Percentiles rank a stretch among this genome's conserved stretches.
phyloP scores from a whole-genome alignment of 2,113 vertebrate genomes.

The Sceloporus tristichus region DNA sequence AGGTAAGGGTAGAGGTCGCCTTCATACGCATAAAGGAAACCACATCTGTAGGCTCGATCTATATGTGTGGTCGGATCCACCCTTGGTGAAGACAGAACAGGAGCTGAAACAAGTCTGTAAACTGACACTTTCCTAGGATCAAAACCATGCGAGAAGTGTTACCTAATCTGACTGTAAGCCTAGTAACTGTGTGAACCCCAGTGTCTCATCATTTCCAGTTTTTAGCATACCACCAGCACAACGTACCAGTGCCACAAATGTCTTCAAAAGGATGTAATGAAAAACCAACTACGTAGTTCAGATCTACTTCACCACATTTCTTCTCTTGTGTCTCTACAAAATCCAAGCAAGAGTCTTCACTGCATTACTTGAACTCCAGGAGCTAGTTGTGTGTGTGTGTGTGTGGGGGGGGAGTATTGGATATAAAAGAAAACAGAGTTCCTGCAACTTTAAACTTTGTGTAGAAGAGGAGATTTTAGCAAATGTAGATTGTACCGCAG shows the following conservation, averaged over 20 bases:
- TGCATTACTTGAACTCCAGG: too few species aligned
- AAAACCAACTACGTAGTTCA: not conserved
- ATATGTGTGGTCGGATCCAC: not conserved
- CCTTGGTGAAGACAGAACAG: not conserved
- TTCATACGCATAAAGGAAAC: conserved; percentile 5
- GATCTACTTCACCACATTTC: too few species aligned
- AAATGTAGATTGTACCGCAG: not conserved
- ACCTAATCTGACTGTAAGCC: not conserved
- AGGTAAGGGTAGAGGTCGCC: not conserved
- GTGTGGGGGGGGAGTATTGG: too few species aligned
- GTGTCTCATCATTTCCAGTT: not conserved
- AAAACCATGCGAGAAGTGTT: not conserved
- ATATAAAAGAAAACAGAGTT: not conserved
- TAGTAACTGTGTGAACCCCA: not conserved
- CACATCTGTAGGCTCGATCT: not conserved
- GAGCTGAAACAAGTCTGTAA: not conserved
- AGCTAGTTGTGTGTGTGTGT: too few species aligned
- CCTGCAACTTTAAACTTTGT: not conserved
- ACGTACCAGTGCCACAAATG: not conserved
- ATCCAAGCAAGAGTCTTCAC: too few species aligned
- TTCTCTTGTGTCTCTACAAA: too few species aligned
- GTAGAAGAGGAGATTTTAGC: not conserved
- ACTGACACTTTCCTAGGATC: conserved; percentile 3
- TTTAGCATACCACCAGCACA: not conserved
- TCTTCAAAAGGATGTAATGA: not conserved